Evolutionary conservation across 2,113 vertebrate species (phyloP).

Genomic region (Zosterops lateralis): DNA sequence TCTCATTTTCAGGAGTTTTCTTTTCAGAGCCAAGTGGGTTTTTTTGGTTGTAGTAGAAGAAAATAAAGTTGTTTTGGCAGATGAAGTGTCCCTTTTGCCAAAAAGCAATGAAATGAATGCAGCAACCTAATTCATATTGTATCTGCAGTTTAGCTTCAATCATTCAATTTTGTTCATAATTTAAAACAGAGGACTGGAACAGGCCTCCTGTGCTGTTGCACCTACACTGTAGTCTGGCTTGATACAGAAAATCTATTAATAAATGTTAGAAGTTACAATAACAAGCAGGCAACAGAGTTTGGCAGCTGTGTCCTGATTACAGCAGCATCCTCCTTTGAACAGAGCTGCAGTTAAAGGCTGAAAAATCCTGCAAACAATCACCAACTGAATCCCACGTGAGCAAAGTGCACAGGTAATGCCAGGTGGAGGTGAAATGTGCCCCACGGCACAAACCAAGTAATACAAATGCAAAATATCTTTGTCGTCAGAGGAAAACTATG

Average conservation of each 20-base stretch:
- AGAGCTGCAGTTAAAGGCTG: neutral
- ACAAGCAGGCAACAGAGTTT: neutral
- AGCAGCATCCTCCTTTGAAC: neutral
- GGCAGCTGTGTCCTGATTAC: neutral
- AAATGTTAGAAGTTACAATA: neutral
- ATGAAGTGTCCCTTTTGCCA: neutral
- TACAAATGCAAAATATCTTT: neutral
- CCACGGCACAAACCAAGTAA: neutral
- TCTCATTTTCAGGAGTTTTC: neutral
- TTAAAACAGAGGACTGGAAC: neutral
- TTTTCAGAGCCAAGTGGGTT: neutral
- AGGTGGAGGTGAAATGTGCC: neutral
- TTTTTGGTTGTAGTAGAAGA: neutral
- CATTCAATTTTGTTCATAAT: neutral
- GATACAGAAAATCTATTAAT: neutral
- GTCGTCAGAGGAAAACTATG: accelerated
- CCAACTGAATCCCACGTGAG: neutral
- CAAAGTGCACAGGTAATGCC: neutral
- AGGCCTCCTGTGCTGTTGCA: neutral
- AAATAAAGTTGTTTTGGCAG: neutral
- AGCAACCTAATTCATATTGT: neutral
- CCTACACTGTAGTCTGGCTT: accelerated
- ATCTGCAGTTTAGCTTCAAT: neutral
- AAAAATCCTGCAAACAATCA: neutral
- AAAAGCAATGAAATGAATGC: neutral